A percentile compares a stretch with the other conserved stretches of the same genome.
These are phyloP conservation scores for Merluccius polli DNA, from an alignment of 2,797 vertebrate genomes.

Conservation along the genomic window DNA sequence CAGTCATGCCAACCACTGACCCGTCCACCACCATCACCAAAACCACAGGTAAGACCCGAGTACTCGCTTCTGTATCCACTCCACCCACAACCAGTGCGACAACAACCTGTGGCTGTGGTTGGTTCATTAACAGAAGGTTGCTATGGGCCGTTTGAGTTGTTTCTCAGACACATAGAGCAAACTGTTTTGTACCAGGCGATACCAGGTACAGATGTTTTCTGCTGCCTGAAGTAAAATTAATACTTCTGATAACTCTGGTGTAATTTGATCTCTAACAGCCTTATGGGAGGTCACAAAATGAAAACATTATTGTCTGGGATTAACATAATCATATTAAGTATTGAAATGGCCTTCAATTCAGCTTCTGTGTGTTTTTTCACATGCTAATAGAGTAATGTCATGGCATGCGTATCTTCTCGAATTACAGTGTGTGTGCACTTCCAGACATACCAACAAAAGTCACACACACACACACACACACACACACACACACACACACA, in stretches of 20 bases:
- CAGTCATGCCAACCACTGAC: slow-evolving; percentile 50
- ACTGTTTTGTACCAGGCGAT: neutral
- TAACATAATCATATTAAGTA: neutral
- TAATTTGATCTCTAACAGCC: no score
- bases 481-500: neutral
- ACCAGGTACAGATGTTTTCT: no score
- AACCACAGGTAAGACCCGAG: neutral
- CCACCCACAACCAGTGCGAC: neutral
- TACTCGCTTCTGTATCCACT: neutral
- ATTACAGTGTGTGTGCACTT: neutral
- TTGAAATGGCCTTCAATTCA: neutral
- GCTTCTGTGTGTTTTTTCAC: neutral
- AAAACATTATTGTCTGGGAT: neutral
- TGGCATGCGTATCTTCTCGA: slow-evolving; percentile 6
- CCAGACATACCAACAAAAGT: neutral
- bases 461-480: neutral
- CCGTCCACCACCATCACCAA: slow-evolving; percentile 20
- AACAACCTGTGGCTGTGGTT: slow-evolving; percentile 2
- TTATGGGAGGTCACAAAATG: neutral
- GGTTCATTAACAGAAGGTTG: slow-evolving; percentile 11
- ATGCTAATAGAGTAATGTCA: neutral
- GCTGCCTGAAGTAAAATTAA: neutral
- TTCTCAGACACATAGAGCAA: neutral
- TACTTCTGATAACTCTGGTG: neutral
- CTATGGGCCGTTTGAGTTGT: slow-evolving; percentile 3